A percentile compares a stretch with the other conserved stretches of the same genome.
These are phyloP conservation scores for Dinomys branickii DNA, from an alignment of 2,113 vertebrate genomes.

Conservation along the genomic window DNA sequence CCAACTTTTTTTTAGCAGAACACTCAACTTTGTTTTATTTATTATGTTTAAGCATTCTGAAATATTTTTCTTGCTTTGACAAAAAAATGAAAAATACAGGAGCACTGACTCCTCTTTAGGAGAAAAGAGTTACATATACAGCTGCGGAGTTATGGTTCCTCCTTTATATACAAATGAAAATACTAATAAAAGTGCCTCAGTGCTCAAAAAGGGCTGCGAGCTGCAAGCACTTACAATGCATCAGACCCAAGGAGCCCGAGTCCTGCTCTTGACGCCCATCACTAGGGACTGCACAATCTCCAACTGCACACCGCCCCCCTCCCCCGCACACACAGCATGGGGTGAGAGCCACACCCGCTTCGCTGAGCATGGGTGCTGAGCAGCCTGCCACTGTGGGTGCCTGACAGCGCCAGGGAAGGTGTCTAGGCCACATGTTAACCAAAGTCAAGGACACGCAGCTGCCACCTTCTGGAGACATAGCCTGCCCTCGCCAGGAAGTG, in stretches of 20 bases:
- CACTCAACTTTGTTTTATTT: slow-evolving; percentile 90
- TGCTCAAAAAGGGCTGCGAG: slow-evolving; percentile 87
- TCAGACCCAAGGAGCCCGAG: slow-evolving; percentile 79
- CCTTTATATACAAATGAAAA: slow-evolving; percentile 89
- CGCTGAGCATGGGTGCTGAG: background rate
- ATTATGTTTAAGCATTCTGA: slow-evolving; percentile 91
- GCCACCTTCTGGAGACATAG: slow-evolving; percentile 62
- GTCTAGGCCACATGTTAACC: background rate
- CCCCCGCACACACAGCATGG: slow-evolving; percentile 3
- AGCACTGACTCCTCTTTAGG: slow-evolving; percentile 84
- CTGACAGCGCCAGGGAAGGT: slow-evolving; percentile 14
- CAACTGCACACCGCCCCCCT: background rate
- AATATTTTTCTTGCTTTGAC: slow-evolving; percentile 90
- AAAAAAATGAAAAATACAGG: slow-evolving; percentile 90
- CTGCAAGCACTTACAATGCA: slow-evolving; percentile 89
- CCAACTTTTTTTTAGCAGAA: slow-evolving; percentile 71
- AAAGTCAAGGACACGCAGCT: background rate
- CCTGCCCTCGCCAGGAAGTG: background rate
- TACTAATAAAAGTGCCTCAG: slow-evolving; percentile 90
- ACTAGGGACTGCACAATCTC: slow-evolving; percentile 81
- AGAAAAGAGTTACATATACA: slow-evolving; percentile 87
- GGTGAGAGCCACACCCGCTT: slow-evolving; percentile 32
- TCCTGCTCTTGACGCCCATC: slow-evolving; percentile 80
- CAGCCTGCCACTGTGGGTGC: background rate
- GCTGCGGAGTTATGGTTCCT: slow-evolving; percentile 85